Evolutionary conservation across 2,888 invertebrate species (phyloP), one percentile per base, ranked within the genome.

Genomic region (Callimorpha dominula): DNA sequence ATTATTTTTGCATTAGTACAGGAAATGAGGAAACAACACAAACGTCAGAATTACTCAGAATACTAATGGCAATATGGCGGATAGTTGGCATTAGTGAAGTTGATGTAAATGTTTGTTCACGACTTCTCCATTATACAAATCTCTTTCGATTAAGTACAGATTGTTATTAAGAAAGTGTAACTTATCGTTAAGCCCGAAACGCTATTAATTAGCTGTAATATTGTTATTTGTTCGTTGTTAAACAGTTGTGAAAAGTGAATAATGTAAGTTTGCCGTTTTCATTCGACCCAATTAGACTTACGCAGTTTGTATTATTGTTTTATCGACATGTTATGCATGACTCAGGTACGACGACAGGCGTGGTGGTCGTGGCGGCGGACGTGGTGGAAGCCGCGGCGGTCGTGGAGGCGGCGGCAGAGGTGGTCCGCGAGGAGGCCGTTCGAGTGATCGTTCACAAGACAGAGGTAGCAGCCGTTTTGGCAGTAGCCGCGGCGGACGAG

Each of bases 331-430:
- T 73, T 65, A 77, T 79, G 74, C 79, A 70, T 84, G 74, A 76
- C 88, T 78, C 82, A 96, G 96, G 96, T 96, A 95, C 82, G 96
- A 96, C 86, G 96, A 96, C 86, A 95, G 96, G 83, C 96, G 96
- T 77, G 96, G 96, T 62, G 94, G 93, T 57, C 90, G 94, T 57
- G 91, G 95, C 43, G 93, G 92, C 4, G 82, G 90, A 4, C 82
- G 90, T 9, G 81, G 92, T 15, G 87, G 95, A 20, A 85, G 89
- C 64, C 89, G 93, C 43, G 90, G 92, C n/a, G 91, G 94, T 49
- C 86, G 88, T 52, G 90, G 65, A 49, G 65, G 90, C 20, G 91
- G 92, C 3, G 85, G 92, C 7, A 88, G 96, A 54, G 93, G 95
- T 60, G 87, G 92, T 43, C 85, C 89, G 1, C 87, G 93, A 15